These are phyloP conservation scores for Bombus pascuorum DNA, from an alignment of 1,140 invertebrate genomes.

Conservation along the genomic window DNA sequence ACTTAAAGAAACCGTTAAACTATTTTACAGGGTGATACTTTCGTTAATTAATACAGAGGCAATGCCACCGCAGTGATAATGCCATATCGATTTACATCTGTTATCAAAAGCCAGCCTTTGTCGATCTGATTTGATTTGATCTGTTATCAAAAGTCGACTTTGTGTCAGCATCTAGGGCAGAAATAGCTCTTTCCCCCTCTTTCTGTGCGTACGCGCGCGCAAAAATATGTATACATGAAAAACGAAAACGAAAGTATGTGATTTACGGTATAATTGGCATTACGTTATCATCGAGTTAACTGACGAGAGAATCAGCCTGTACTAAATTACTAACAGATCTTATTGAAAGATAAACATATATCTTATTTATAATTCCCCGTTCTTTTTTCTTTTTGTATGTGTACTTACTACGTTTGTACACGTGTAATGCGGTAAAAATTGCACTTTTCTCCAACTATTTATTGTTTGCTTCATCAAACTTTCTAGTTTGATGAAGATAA, in stretches of 20 bases:
- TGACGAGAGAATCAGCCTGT: neutral
- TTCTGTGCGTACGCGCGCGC: no score
- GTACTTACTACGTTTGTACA: neutral
- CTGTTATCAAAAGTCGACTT: neutral
- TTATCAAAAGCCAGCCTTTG: neutral
- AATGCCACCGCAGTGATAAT: neutral
- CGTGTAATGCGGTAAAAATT: conserved; percentile 43
- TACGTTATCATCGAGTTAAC: neutral
- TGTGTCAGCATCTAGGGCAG: neutral
- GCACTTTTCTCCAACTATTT: conserved; percentile 45
- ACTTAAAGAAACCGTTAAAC: neutral
- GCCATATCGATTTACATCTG: neutral
- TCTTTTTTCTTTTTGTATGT: neutral
- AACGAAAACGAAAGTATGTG: neutral
- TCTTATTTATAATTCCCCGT: neutral
- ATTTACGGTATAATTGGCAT: neutral
- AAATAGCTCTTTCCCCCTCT: neutral
- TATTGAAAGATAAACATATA: neutral
- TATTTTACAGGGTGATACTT: neutral
- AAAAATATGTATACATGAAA: no score
- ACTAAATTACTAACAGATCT: neutral
- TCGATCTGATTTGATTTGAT: neutral
- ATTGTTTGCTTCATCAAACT: neutral
- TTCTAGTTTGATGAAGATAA: conserved; percentile 11
- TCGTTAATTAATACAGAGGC: neutral